Percentiles rank a stretch among this genome's conserved stretches.
Conservation (phyloP, 2,797 vertebrate genomes). For the Furcifer pardalis region DNA sequence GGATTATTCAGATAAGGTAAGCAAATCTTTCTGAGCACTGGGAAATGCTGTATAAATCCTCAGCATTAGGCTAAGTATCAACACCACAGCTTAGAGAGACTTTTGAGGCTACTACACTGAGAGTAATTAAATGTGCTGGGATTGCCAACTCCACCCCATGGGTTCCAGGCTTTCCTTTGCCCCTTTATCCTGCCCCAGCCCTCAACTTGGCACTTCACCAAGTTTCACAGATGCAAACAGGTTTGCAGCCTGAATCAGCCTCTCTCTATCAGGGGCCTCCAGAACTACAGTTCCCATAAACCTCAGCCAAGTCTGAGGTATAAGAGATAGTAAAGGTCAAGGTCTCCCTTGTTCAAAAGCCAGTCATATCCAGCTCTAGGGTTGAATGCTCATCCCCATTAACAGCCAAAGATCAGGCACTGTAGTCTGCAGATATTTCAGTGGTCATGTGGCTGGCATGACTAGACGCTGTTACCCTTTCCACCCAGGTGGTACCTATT, state of each 20-base stretch:
- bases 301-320: not conserved
- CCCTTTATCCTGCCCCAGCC: not conserved
- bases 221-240: not conserved
- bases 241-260: not conserved
- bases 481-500: too few species aligned
- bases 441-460: too few species aligned
- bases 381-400: too few species aligned
- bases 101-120: not conserved
- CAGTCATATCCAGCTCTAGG: too few species aligned
- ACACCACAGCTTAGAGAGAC: not conserved
- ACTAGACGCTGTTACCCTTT: too few species aligned
- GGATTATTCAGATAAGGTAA: not conserved
- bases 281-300: not conserved
- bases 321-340: too few species aligned
- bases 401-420: too few species aligned
- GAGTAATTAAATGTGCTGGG: not conserved
- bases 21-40: not conserved
- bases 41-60: not conserved
- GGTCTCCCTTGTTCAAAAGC: too few species aligned
- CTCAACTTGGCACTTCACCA: not conserved
- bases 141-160: not conserved
- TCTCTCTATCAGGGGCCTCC: not conserved
- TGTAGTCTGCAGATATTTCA: too few species aligned
- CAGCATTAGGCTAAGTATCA: not conserved
- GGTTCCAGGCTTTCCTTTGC: rapidly evolving